phyloP scores from a whole-genome alignment of 2,113 vertebrate species.

The Mustela nigripes region DNA sequence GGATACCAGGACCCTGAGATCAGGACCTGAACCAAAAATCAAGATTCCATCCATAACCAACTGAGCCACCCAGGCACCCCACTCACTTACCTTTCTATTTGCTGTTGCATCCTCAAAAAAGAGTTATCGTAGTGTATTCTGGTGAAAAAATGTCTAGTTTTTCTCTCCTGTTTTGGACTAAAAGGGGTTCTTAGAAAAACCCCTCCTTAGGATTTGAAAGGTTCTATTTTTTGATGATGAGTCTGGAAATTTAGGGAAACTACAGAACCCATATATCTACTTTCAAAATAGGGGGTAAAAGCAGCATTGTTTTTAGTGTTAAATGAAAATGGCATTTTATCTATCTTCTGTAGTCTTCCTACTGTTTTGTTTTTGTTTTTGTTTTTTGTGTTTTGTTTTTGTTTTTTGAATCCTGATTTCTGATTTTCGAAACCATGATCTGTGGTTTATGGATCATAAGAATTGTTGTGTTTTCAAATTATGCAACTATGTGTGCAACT shows the following conservation, averaged over 20 bases:
- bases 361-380: not conserved
- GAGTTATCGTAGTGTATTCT: not conserved
- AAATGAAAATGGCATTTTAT: not conserved
- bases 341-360: not conserved
- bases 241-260: not conserved
- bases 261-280: not conserved
- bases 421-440: not conserved
- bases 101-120: not conserved
- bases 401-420: not conserved
- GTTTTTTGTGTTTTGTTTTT: no score
- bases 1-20: not conserved
- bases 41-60: not conserved
- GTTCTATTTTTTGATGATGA: not conserved
- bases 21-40: not conserved
- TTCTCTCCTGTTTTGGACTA: not conserved
- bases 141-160: not conserved
- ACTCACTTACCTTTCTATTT: not conserved
- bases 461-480: not conserved
- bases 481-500: not conserved
- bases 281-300: not conserved
- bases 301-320: not conserved
- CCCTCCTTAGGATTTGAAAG: not conserved
- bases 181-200: not conserved
- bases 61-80: not conserved
- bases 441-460: not conserved